These are phyloP conservation scores for Drosophila siamana DNA, from an alignment of 2,888 invertebrate species.

Conservation along the genomic window DNA sequence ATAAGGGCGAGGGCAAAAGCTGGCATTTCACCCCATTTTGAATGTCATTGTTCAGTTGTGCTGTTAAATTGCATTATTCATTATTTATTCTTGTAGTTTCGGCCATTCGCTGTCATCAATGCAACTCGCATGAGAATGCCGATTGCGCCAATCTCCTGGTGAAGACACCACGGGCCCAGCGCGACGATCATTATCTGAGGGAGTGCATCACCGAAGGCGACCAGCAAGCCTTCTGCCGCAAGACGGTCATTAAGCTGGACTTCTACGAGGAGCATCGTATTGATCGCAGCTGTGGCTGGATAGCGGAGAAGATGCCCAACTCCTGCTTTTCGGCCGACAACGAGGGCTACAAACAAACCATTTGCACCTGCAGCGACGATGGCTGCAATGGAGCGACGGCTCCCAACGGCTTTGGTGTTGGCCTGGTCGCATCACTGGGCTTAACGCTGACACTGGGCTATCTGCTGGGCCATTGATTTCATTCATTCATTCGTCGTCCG, in stretches of 20 bases:
- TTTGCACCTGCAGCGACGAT: conserved; percentile 88
- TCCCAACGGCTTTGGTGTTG: conserved; percentile 27
- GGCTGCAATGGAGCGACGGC: conserved; percentile 86
- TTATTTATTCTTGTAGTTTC: conserved; percentile 84
- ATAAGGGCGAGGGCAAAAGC: conserved; percentile 52
- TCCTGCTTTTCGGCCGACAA: conserved; percentile 88
- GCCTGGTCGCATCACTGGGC: conserved; percentile 39
- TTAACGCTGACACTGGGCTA: conserved; percentile 33
- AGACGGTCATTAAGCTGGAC: conserved; percentile 88
- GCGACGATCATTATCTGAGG: conserved; percentile 85
- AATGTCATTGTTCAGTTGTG: conserved; percentile 34
- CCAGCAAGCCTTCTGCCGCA: conserved; percentile 88
- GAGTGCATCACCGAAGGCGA: conserved; percentile 85
- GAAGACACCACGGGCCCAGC: conserved; percentile 85
- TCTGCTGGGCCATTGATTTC: conserved; percentile 53
- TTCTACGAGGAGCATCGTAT: conserved; percentile 85
- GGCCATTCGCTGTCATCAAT: conserved; percentile 90
- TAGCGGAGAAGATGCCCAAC: conserved; percentile 66
- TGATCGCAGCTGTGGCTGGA: conserved; percentile 88
- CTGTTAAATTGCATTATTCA: conserved; percentile 43
- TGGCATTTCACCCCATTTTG: conserved; percentile 26
- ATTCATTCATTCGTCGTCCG: background rate
- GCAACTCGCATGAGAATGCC: conserved; percentile 90
- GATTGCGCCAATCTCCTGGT: conserved; percentile 88
- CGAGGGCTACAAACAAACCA: conserved; percentile 88